Evolutionary conservation across 23 tunicate genomes (phyloP), one percentile per base, ranked within the genome.

Genomic region (Trididemnum miniatum): DNA sequence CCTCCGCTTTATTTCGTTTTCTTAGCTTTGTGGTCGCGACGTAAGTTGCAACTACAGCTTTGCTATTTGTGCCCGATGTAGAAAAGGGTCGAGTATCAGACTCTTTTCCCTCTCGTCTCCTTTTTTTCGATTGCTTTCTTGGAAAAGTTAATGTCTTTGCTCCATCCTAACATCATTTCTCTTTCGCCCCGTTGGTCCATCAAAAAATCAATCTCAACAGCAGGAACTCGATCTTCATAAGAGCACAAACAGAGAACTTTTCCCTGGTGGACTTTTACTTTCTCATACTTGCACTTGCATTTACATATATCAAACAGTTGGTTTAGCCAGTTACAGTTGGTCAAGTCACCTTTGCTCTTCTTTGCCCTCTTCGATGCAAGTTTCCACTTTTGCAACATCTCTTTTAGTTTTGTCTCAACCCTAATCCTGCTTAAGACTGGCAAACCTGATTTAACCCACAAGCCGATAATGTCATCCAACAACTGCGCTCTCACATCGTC

Each of bases 301-400:
- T 63, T 63, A 26, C 69, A 63, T 15, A 63, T 63, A 63, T 63
- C 26, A 26, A 63, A 63, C n/a, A 63, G n/a, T 26, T 63, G 25
- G 7, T 24, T 63, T n/a, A 63, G 26, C 69, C 69, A 63, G 5
- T 63, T 24, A 15, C n/a, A n/a, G 7, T n/a, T 7, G 28, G 25
- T 4, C 25, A 22, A 20, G 26, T 24, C 28, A 24, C 27, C 28
- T 63, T 63, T 63, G 57, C 15, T 18, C n/a, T 63, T 63, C 28
- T n/a, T 63, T 63, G 27, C 69, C 26, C 26, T 63, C 69, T 63
- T 63, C 28, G n/a, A 63, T 15, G 69, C n/a, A n/a, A n/a, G n/a
- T n/a, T n/a, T 20, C 69, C n/a, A 63, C 28, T n/a, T 63, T 63
- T 24, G 7, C 28, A 63, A 26, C 69, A 63, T 4, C 25, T 63